Evolutionary conservation across 2,113 vertebrate genomes (phyloP).

Genomic region (Ictidomys tridecemlineatus): DNA sequence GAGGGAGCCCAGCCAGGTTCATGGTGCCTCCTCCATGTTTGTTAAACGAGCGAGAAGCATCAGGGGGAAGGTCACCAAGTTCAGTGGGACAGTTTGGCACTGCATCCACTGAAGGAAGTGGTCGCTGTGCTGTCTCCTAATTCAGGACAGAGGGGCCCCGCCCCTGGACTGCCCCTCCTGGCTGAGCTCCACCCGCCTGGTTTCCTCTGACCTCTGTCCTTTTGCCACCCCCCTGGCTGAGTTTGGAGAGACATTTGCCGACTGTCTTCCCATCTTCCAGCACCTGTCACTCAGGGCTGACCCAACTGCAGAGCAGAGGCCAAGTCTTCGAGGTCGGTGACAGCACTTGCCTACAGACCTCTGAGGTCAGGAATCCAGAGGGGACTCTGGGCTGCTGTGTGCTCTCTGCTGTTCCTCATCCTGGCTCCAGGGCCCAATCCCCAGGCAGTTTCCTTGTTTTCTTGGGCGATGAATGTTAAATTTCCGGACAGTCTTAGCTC

Average conservation of each 20-base stretch:
- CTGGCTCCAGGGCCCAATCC: neutral
- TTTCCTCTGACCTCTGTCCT: neutral
- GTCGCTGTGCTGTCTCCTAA: neutral
- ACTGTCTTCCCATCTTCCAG: neutral
- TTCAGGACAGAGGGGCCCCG: neutral
- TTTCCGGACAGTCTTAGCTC: neutral
- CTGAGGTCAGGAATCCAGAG: neutral
- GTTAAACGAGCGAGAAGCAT: neutral
- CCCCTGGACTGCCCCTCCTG: neutral
- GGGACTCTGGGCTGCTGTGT: neutral
- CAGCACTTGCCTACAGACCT: neutral
- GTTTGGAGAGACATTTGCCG: accelerated
- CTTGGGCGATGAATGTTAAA: no score
- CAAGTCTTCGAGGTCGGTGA: accelerated
- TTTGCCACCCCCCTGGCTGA: neutral
- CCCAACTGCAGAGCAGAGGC: neutral
- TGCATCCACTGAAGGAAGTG: neutral
- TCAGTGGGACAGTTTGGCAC: neutral
- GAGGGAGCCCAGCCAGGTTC: accelerated
- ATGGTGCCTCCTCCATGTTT: neutral
- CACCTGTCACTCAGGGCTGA: neutral
- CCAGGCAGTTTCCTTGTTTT: neutral
- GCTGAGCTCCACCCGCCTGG: neutral
- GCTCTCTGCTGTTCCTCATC: accelerated
- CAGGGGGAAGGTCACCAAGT: neutral